Base-by-base conservation (phyloP, 2,888 invertebrate genomes). In the Mythimna impura region DNA sequence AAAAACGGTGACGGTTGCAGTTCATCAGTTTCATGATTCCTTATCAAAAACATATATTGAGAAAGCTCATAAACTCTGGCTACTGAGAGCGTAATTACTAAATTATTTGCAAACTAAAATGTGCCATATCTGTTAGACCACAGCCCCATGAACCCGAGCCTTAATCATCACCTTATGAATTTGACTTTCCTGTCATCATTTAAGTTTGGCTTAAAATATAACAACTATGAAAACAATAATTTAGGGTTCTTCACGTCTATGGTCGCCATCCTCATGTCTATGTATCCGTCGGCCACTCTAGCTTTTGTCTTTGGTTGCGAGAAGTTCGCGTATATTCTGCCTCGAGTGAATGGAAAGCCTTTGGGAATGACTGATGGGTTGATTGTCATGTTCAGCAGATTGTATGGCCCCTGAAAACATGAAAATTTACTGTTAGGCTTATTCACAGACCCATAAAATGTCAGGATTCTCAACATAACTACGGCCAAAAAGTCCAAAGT, bases 331-430 rank as follows among this genome's bases (percentile, higher is more conserved):
- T 71, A 78, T 54, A 89, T 86, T 8, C 90, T 84, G 17, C 87
- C 89, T 68, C 82, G 87, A 5, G 75, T 85, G 50, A 90, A 88
- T 3, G 90, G 90, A 25, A 91, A 87, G 3, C 84, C 80, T 20
- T 40, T 73, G 1, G 90, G 91, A 0, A 91, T 86, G 7, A 76
- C 64, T 3, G 82, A 71, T 0, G 86, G 60, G 0, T 89, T 86
- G 22, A 91, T 66, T 0, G 90, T 86, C 88, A 88, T 87, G 71
- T 91, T 91, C 52, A 61, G 52, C 2, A 88, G 12, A 67, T 89
- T 54, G 55, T 86, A 86, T 0, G 17, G 22, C 0, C 85, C 89
- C 90, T 90, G 81, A 81, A 71, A 69, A 62, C 3, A 58, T 47
- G 9, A 40, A 17, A 43, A 40, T 60, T 36, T 61, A 14, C 22